Conservation (phyloP, 2,113 vertebrate species). For the Solenodon paradoxus region DNA sequence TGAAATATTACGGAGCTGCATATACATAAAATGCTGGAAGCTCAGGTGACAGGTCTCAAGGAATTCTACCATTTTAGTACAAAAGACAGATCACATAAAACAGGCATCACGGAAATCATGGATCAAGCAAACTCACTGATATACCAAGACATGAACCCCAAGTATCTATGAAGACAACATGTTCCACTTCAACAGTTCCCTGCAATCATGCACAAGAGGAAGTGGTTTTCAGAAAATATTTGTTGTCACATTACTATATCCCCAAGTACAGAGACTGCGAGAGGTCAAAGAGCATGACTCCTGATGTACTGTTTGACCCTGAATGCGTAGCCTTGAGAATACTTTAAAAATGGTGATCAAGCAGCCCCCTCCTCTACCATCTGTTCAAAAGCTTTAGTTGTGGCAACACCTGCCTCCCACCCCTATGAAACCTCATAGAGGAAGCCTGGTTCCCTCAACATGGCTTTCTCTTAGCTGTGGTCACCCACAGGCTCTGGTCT, state of each 20-base stretch:
- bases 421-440: not conserved
- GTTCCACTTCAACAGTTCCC: not conserved
- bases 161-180: not conserved
- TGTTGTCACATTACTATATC: not conserved
- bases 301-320: not conserved
- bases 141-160: not conserved
- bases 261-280: not conserved
- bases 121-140: not conserved
- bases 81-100: not conserved
- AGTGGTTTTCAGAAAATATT: conserved; percentile 27
- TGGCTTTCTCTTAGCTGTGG: not conserved
- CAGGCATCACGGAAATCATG: not conserved
- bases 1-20: not conserved
- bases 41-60: not conserved
- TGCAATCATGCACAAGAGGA: conserved; percentile 34
- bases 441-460: not conserved
- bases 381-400: not conserved
- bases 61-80: not conserved
- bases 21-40: not conserved
- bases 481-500: not conserved
- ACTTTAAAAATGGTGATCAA: not conserved
- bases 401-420: not conserved
- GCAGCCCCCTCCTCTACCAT: not conserved
- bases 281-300: not conserved
- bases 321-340: not conserved